Evolutionary conservation across 1,140 invertebrate species (phyloP), one percentile per base, ranked within the genome.

Genomic region (Muscidifurax raptorellus): DNA sequence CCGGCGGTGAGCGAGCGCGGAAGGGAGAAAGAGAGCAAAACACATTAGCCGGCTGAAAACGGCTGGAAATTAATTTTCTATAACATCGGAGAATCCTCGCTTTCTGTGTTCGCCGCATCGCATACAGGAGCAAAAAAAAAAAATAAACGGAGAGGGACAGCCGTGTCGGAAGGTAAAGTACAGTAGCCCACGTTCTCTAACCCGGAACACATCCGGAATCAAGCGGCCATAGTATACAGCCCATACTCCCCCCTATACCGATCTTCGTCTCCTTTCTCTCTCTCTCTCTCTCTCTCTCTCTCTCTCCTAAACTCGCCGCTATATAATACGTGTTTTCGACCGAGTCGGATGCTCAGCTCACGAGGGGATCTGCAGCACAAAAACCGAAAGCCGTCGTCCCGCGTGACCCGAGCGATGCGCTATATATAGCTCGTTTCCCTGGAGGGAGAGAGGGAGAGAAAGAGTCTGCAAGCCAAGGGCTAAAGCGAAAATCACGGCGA

Each of bases 41-140:
- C 52, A 66, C 52, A 78, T 78, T 36, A 80, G 22, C 15, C 30
- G 44, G 44, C 44, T 47, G 44, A 47, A 47, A 47, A 47, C 44
- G 44, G 28, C n/a, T 75, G 71, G 13, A 82, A 82, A 74, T 82
- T 74, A 75, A 82, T 74, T 82, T 82, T 22, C 71, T 40, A 74
- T 64, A 66, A 74, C 59, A 80, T 67, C n/a, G 25, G 30, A 67
- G 64, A 5, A 27, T 9, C 22, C 22, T 27, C 22, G 59, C n/a
- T n/a, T n/a, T n/a, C 1, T 2, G 5, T 32, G 2, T 5, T 32
- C 32, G 5, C 32, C 5, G 32, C 32, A 32, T 32, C 32, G 32
- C 32, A 32, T 2, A 2, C 2, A 10, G 10, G 18, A 10, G 66
- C n/a, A n/a, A n/a, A 28, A 3, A 28, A 10, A n/a, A 67, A 67